These are phyloP conservation scores for Caranx ignobilis DNA, from an alignment of 2,113 vertebrate genomes.

Conservation along the genomic window DNA sequence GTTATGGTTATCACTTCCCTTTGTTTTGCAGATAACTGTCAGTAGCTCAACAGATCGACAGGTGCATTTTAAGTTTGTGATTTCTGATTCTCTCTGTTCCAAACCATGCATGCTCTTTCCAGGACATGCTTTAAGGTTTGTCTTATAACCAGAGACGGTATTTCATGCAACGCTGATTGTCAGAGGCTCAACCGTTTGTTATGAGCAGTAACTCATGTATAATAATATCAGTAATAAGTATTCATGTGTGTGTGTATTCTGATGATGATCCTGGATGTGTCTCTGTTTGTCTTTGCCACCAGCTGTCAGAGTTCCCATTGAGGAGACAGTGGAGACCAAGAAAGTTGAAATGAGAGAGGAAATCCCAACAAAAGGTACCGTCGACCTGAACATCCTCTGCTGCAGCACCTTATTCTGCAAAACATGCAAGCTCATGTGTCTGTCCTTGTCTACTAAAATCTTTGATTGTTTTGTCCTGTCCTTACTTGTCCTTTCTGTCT, in stretches of 20 bases:
- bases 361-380: conserved; percentile 76
- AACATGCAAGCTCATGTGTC: neutral
- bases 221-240: too few species aligned
- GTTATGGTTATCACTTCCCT: neutral
- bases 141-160: neutral
- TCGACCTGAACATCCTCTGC: neutral
- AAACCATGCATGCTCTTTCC: neutral
- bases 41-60: neutral
- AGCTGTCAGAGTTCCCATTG: conserved; percentile 83
- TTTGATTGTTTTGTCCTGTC: conserved; percentile 9
- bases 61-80: neutral
- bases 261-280: neutral
- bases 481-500: neutral
- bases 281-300: conserved; percentile 41
- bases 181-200: neutral
- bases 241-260: neutral
- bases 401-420: conserved; percentile 1
- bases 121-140: neutral
- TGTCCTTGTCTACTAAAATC: conserved; percentile 18
- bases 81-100: neutral
- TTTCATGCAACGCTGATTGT: neutral
- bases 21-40: neutral
- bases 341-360: conserved; percentile 86
- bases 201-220: neutral
- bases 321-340: conserved; percentile 87